Conservation (phyloP, 2,113 vertebrate species). For the Calidris pugnax region DNA sequence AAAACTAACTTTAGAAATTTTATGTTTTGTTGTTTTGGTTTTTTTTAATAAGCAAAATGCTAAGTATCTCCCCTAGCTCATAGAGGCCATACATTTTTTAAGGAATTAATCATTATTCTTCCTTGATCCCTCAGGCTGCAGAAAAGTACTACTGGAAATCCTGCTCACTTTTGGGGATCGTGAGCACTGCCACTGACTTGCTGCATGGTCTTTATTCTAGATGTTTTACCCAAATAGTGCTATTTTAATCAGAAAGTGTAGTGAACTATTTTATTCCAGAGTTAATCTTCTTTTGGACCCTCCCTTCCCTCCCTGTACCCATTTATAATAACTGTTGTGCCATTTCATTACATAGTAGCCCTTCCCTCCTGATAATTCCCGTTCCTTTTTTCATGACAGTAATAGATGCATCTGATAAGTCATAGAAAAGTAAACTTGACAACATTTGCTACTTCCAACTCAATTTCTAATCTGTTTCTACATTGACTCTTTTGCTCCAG, state of each 20-base stretch:
- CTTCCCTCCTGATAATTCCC: not conserved
- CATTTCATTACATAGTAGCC: not conserved
- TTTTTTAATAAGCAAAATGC: not conserved
- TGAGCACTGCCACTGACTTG: not conserved
- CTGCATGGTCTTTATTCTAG: not conserved
- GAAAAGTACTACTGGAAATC: not conserved
- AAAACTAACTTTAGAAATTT: not conserved
- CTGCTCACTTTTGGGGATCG: not conserved
- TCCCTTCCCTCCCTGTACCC: not conserved
- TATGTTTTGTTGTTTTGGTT: not conserved
- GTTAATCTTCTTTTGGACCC: not conserved
- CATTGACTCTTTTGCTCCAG: constrained; percentile 32
- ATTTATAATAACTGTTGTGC: not conserved
- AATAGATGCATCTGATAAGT: not conserved
- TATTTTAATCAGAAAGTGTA: not conserved
- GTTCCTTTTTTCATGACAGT: not conserved
- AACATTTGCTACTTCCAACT: not conserved
- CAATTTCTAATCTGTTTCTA: constrained; percentile 43
- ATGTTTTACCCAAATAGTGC: not conserved
- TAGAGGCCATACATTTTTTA: not conserved
- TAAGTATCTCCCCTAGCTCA: not conserved
- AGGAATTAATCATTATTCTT: not conserved
- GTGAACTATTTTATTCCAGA: not conserved
- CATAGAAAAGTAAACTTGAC: constrained; percentile 33
- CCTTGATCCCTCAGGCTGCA: not conserved